phyloP scores from a whole-genome alignment of 2,888 invertebrate genomes.

The Hetaerina titia region DNA sequence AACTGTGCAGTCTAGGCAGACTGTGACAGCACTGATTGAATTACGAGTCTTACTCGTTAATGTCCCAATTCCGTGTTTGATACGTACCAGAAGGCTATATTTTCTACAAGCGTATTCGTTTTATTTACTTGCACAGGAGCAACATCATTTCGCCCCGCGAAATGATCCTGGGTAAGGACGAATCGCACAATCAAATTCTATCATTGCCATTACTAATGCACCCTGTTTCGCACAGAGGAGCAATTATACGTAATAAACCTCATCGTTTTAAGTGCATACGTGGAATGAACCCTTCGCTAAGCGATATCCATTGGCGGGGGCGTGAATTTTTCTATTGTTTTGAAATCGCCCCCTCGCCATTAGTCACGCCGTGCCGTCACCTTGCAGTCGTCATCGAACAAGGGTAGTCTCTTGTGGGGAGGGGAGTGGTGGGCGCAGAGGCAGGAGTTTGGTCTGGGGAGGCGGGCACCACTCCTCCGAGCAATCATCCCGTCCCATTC shows the following conservation, averaged over 20 bases:
- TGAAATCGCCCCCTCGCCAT: conserved; percentile 15
- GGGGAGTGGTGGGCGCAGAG: too few species aligned
- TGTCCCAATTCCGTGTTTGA: not conserved
- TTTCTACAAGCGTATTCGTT: not conserved
- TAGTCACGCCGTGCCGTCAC: conserved; percentile 8
- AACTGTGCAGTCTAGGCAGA: not conserved
- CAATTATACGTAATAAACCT: not conserved
- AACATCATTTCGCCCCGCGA: not conserved
- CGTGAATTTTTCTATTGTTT: not conserved
- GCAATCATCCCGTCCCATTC: conserved; percentile 7
- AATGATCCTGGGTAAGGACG: not conserved
- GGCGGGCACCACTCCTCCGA: not conserved
- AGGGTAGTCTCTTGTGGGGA: not conserved
- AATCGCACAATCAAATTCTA: not conserved
- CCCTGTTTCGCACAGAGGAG: not conserved
- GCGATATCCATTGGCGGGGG: not conserved
- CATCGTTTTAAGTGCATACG: not conserved
- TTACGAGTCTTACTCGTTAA: not conserved
- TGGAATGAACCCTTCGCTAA: not conserved
- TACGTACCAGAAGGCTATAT: not conserved
- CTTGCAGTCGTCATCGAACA: not conserved
- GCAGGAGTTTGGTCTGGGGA: not conserved
- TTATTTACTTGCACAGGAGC: not conserved
- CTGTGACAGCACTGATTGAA: not conserved
- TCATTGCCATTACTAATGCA: too few species aligned